phyloP scores from a whole-genome alignment of 2,888 invertebrate genomes.

The Tetranychus piercei region DNA sequence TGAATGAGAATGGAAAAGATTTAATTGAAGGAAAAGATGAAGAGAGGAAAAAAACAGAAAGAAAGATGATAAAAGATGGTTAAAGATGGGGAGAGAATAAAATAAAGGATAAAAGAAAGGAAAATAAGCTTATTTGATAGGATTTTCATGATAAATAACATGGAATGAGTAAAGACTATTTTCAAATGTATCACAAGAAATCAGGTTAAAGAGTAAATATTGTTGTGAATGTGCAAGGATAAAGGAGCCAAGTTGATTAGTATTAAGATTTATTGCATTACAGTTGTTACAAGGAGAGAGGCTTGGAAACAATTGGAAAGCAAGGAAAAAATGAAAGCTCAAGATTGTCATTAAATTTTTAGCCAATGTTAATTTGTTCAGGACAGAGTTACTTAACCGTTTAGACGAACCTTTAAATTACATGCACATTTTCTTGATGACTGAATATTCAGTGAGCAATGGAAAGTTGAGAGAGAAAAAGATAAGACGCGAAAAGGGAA shows the following conservation, averaged over 20 bases:
- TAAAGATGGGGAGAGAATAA: neutral
- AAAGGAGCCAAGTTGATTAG: neutral
- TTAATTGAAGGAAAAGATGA: too few relatives aligned
- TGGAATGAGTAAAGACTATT: neutral
- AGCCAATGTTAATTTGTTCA: too few relatives aligned
- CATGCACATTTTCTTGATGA: too few relatives aligned
- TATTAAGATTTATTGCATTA: too few relatives aligned
- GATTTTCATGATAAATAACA: neutral
- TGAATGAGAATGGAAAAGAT: too few relatives aligned
- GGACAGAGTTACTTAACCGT: too few relatives aligned
- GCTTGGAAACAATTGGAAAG: neutral
- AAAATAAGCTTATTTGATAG: neutral
- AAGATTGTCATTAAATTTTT: neutral
- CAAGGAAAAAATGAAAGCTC: neutral
- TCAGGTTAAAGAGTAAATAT: neutral
- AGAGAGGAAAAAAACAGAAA: neutral
- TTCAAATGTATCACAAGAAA: neutral
- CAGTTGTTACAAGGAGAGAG: too few relatives aligned
- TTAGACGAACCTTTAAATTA: too few relatives aligned
- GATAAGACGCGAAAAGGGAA: too few relatives aligned
- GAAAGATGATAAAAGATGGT: neutral
- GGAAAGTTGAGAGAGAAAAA: slow-evolving; percentile 8
- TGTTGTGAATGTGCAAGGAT: neutral
- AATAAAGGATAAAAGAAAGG: too few relatives aligned
- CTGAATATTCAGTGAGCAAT: too few relatives aligned